phyloP scores from a whole-genome alignment of 2,888 invertebrate species.

The Dryobota labecula region DNA sequence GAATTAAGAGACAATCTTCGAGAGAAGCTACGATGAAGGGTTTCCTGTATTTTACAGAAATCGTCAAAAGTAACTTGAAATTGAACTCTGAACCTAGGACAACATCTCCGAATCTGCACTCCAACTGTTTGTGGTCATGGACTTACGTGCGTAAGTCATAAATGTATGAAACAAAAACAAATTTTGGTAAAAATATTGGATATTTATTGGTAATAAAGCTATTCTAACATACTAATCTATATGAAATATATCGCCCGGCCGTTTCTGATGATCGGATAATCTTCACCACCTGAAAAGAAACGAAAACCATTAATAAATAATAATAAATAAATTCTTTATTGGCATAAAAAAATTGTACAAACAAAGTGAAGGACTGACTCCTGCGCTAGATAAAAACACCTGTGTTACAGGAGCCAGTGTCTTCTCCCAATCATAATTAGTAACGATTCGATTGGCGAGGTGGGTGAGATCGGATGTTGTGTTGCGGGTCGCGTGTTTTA shows the following conservation, averaged over 20 bases:
- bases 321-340: no score
- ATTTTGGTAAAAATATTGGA: conserved; percentile 43
- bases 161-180: conserved; percentile 13
- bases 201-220: conserved; percentile 61
- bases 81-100: no score
- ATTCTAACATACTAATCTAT: conserved; percentile 95
- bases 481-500: neutral
- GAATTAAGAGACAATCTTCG: neutral
- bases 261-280: conserved; percentile 99
- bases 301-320: conserved; percentile 25
- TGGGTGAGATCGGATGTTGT: neutral
- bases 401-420: no score
- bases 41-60: neutral
- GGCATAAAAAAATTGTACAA: no score
- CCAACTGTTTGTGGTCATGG: no score
- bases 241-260: conserved; percentile 99
- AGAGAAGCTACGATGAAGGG: neutral
- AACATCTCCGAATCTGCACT: neutral
- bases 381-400: no score
- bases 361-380: no score
- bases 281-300: conserved; percentile 95
- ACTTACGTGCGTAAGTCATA: neutral
- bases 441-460: neutral
- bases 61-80: neutral
- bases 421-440: no score